Evolutionary conservation across 1,140 invertebrate species (phyloP).

Genomic region (Caerostris darwini): DNA sequence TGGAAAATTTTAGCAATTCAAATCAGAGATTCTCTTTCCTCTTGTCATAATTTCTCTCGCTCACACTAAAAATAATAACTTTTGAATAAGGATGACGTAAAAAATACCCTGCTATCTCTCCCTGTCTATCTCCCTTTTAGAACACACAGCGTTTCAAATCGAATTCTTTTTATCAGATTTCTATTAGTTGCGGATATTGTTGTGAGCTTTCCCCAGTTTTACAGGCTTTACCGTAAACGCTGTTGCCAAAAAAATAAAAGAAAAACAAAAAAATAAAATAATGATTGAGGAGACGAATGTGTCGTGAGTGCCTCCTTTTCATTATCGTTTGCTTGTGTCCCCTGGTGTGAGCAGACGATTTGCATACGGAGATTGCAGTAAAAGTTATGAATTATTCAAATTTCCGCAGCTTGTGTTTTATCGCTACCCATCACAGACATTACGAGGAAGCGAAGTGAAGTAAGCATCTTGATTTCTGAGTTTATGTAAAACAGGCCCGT

Average conservation of each 20-base stretch:
- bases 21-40: not conserved
- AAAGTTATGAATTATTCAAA: constrained; percentile 27
- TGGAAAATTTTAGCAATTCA: constrained; percentile 7
- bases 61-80: constrained; percentile 18
- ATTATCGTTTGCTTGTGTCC: constrained; percentile 14
- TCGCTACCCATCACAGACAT: not conserved
- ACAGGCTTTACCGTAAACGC: not conserved
- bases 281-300: not conserved
- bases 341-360: constrained; percentile 13
- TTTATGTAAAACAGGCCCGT: not conserved
- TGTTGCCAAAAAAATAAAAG: not conserved
- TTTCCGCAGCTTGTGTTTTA: not conserved
- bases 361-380: constrained; percentile 30
- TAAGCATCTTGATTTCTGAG: not conserved
- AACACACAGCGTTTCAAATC: not conserved
- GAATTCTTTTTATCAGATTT: constrained; percentile 13
- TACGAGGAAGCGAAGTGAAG: not conserved
- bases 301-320: not conserved
- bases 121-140: not conserved
- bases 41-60: not conserved
- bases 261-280: not conserved
- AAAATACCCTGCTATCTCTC: not conserved
- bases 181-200: constrained; percentile 1
- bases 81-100: not conserved
- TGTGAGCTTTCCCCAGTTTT: not conserved